Base-by-base conservation (phyloP, 2,888 invertebrate species). In the Plagiodera versicolora region DNA sequence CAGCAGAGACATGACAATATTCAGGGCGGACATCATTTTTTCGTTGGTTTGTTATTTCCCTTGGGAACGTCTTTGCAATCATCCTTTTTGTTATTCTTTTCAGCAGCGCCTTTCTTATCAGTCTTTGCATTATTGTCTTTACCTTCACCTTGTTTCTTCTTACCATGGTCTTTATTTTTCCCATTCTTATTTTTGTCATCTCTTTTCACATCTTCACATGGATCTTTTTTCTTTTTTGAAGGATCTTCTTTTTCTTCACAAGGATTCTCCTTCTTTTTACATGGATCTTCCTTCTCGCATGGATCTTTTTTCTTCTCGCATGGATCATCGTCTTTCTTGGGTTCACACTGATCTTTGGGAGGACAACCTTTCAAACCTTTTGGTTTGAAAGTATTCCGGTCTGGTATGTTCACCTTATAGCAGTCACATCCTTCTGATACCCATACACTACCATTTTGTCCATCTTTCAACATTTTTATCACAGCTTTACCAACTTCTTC, bases 361-460 rank as follows among this genome's bases (percentile, higher is more conserved):
- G 28, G 30, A 14, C 30, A 44, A 10, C 54, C 44, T 35, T 54
- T 54, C 14, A 46, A 16, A 14, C 18, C 28, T 1, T 52, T 16
- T 14, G 64, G 62, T 50, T 62, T 66, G 11, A 44, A 53, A 5
- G 72, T 71, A 9, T 59, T 55, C 59, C 74, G 69, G 11, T 73
- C 70, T 10, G 76, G 76, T 50, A 76, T 70, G 6, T 60, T 62
- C 2, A 74, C 73, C 64, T 75, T 75, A 61, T 75, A 75, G 58
- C 71, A 67, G 50, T 74, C 57, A 6, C 67, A 65, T 14, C 66
- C 83, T 72, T 84, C 83, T 14, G 81, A 79, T 24, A 83, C 75
- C 85, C 85, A 85, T 1, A 83, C 81, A 2, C 83, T 82, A 0
- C 83, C 85, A 71, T 81, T 84, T 17, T 80, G 78, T 2, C 80